Conservation (phyloP, 1,140 invertebrate species). For the Gonatopus flavifemur region DNA sequence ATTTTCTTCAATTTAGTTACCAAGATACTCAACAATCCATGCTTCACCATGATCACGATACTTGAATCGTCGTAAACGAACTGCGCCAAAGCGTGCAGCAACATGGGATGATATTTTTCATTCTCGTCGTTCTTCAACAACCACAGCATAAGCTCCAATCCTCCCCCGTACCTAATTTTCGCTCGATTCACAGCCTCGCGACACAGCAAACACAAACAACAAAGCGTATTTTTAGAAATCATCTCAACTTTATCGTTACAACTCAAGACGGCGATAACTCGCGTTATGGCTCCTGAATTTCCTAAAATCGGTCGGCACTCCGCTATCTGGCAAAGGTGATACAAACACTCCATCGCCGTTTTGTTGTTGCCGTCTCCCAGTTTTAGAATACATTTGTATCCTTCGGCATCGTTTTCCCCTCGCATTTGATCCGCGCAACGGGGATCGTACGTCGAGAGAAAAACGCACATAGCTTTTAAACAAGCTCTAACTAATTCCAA, state of each 20-base stretch:
- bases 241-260: conserved; percentile 13
- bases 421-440: conserved; percentile 36
- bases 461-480: conserved; percentile 43
- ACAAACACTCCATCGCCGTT: conserved; percentile 42
- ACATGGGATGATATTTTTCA: conserved; percentile 34
- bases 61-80: conserved; percentile 42
- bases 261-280: conserved; percentile 29
- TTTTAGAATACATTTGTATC: conserved; percentile 38
- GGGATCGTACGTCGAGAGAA: conserved; percentile 27
- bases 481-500: conserved; percentile 38
- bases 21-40: conserved; percentile 46
- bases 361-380: conserved; percentile 35
- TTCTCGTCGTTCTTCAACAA: conserved; percentile 34
- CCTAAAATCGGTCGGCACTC: conserved; percentile 44
- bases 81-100: conserved; percentile 41
- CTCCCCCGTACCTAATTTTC: conserved; percentile 29
- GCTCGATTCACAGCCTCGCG: conserved; percentile 48
- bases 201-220: conserved; percentile 43
- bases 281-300: conserved; percentile 35
- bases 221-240: conserved; percentile 29
- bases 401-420: conserved; percentile 31
- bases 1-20: conserved; percentile 37
- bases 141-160: conserved; percentile 41
- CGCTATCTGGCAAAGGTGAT: conserved; percentile 39
- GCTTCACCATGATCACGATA: conserved; percentile 42